Evolutionary conservation across 2,888 invertebrate genomes (phyloP).

Genomic region (Lasioglossum zephyrum): DNA sequence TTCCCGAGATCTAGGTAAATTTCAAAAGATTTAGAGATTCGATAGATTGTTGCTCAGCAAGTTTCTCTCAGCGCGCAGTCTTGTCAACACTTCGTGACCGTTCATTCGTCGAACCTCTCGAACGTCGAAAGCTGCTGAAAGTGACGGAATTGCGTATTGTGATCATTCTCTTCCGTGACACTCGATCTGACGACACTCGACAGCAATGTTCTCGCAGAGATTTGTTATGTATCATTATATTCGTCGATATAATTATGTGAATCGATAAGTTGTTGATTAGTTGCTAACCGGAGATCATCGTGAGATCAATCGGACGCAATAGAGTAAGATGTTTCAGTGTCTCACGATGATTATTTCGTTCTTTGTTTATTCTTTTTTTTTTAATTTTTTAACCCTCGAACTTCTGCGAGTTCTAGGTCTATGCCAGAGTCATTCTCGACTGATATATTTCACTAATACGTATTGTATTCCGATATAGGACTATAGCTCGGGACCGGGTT

Average conservation of each 20-base stretch:
- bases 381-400: no score
- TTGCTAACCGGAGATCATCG: slow-evolving; percentile 62
- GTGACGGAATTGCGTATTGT: slow-evolving; percentile 28
- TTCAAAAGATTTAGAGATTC: neutral
- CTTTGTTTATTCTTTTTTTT: neutral
- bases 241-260: slow-evolving; percentile 54
- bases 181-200: slow-evolving; percentile 18
- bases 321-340: neutral
- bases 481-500: no score
- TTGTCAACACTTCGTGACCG: neutral
- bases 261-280: slow-evolving; percentile 76
- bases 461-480: no score
- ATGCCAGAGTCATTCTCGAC: no score
- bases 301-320: neutral
- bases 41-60: neutral
- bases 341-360: slow-evolving; percentile 25
- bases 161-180: slow-evolving; percentile 31
- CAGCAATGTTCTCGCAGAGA: slow-evolving; percentile 48
- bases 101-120: slow-evolving; percentile 20
- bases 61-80: slow-evolving; percentile 55
- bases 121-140: slow-evolving; percentile 24
- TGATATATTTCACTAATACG: no score
- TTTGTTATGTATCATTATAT: slow-evolving; percentile 74
- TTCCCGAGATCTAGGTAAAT: neutral
- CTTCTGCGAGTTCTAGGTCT: no score